phyloP scores from a whole-genome alignment of 1,140 invertebrate species.

The Coenobita brevimanus region DNA sequence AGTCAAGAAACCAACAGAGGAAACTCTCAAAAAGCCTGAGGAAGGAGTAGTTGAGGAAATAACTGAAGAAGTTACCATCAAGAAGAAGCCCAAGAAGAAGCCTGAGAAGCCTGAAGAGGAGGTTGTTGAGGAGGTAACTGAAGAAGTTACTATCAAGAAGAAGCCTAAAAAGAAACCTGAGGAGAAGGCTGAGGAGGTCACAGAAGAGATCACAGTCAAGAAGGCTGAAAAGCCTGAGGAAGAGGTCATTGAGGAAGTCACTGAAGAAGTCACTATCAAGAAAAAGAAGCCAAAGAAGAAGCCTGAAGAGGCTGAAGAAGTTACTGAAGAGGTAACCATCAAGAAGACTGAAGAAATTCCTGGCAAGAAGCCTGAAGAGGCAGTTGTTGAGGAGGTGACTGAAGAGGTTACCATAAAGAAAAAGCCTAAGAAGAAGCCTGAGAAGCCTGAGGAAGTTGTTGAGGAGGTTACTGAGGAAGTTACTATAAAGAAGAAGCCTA shows the following conservation, averaged over 20 bases:
- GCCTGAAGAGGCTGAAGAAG: conserved; percentile 73
- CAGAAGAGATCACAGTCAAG: conserved; percentile 35
- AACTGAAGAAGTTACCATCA: conserved; percentile 4
- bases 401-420: background rate
- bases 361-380: background rate
- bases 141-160: no score
- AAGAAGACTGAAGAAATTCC: background rate
- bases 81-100: no score
- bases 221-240: conserved; percentile 3
- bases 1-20: background rate
- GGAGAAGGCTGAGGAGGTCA: conserved; percentile 72
- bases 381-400: conserved; percentile 10
- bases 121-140: no score
- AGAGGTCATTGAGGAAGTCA: no score
- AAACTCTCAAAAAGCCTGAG: background rate
- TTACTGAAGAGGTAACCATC: conserved; percentile 73
- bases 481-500: conserved; percentile 69
- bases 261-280: no score
- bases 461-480: conserved; percentile 72
- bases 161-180: conserved; percentile 47
- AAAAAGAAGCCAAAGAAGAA: no score
- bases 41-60: conserved; percentile 10
- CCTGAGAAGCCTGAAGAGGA: no score
- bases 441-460: conserved; percentile 28
- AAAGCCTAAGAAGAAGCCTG: no score